A percentile compares a stretch with the other conserved stretches of the same genome.
Conservation (phyloP, 2,797 vertebrate species). For the Adelosebastes latens region DNA sequence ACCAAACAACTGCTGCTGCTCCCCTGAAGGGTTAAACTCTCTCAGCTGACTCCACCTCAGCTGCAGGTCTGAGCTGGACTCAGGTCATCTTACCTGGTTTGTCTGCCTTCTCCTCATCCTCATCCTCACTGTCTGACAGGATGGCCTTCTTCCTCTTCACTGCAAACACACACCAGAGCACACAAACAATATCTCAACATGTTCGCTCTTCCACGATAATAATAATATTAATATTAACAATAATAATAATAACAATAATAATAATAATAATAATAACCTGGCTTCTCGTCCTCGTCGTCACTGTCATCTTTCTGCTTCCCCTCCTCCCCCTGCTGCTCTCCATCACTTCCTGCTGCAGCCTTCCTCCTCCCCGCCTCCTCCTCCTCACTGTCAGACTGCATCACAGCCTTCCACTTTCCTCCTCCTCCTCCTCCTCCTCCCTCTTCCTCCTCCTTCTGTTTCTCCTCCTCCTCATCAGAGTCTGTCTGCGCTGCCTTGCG, state of each 20-base stretch:
- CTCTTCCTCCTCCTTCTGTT: conserved; percentile 50
- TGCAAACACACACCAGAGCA: conserved; percentile 19
- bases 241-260: not conserved
- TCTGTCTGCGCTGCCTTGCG: conserved; percentile 75
- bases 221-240: not conserved
- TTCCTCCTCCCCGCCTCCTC: conserved; percentile 67
- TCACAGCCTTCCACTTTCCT: conserved; percentile 81
- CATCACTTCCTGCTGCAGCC: conserved; percentile 81
- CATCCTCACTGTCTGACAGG: conserved; percentile 95
- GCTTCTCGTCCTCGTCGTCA: conserved; percentile 88
- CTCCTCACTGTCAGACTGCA: conserved; percentile 85
- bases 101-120: conserved; percentile 69
- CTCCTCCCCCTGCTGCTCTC: conserved; percentile 74
- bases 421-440: conserved; percentile 12
- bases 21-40: no score
- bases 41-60: no score
- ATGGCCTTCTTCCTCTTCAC: conserved; percentile 93
- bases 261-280: conserved; percentile 63
- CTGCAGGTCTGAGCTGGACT: no score
- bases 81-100: conserved; percentile 67
- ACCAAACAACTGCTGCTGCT: no score
- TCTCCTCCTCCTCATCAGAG: conserved; percentile 82
- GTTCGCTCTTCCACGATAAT: no score
- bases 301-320: conserved; percentile 73
- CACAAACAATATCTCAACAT: not conserved